Evolutionary conservation across 2,888 invertebrate species (phyloP).

Genomic region (Argynnis bischoffii): DNA sequence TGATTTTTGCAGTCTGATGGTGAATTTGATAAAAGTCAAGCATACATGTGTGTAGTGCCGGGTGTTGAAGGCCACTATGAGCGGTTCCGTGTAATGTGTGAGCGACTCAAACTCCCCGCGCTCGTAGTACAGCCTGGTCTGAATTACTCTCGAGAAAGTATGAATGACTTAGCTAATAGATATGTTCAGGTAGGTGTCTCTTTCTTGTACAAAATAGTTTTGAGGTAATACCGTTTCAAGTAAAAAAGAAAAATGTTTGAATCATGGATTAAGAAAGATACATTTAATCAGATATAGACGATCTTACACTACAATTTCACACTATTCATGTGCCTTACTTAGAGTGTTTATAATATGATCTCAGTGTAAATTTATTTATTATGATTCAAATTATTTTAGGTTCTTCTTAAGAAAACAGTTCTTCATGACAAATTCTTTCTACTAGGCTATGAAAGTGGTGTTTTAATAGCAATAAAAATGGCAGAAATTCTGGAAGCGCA

Average conservation of each 20-base stretch:
- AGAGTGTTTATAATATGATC: too few relatives aligned
- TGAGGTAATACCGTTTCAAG: not conserved
- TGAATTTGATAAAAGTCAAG: conserved; percentile 47
- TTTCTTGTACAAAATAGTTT: not conserved
- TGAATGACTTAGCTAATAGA: conserved; percentile 49
- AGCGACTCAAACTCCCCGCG: conserved; percentile 51
- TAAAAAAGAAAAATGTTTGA: not conserved
- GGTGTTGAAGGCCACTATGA: conserved; percentile 55
- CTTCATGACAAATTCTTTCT: conserved; percentile 51
- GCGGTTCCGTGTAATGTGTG: conserved; percentile 49
- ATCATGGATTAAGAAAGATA: not conserved
- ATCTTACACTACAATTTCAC: too few relatives aligned
- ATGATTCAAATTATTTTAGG: conserved; percentile 41
- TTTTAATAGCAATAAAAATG: conserved; percentile 55
- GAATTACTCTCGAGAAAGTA: conserved; percentile 44
- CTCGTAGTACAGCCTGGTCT: conserved; percentile 52
- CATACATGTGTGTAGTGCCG: conserved; percentile 54
- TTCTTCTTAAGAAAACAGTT: conserved; percentile 46
- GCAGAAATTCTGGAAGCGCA: conserved; percentile 57
- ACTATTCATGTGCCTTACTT: too few relatives aligned
- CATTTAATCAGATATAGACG: too few relatives aligned
- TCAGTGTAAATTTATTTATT: too few relatives aligned
- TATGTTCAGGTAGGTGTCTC: conserved; percentile 45
- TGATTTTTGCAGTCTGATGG: conserved; percentile 34
- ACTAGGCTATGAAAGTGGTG: conserved; percentile 60